Evolutionary conservation across 1,140 invertebrate species (phyloP), one percentile per base, ranked within the genome.

Genomic region (Lysiphlebus fabarum): DNA sequence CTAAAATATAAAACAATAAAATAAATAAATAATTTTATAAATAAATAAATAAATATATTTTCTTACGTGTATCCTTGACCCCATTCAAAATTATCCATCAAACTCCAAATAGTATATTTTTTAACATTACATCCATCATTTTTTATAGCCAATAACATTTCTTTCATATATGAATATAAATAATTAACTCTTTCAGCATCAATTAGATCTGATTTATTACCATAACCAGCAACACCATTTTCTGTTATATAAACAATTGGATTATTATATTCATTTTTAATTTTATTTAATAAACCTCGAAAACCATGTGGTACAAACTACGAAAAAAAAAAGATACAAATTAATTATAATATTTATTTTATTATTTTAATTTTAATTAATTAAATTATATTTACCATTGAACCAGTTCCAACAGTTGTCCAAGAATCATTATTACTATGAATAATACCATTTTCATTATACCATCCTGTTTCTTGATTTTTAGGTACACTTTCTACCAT

Each of bases 1-100:
- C 81, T 83, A 66, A 61, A 79, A 70, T 58, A 50, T 63, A 62
- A 63, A 50, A 62, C 54, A 11, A 44, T n/a, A n/a, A 38, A 56
- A 26, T 14, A 58, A 6, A 6, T 6, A 40, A 40, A 6, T 40
- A 40, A 40, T 6, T 40, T 40, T 9, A 12, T n/a, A n/a, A n/a
- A n/a, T n/a, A n/a, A n/a, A n/a, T n/a, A 5, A 9, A 11, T 12
- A 9, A 37, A 37, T 7, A 6, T 38, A 12, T 1, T 43, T 42
- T 82, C 82, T 84, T 72, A 87, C 85, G 79, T 77, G 62, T 81
- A 86, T 53, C 85, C 86, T 17, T 69, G 71, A 12, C 74, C 74
- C 89, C 90, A 91, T 73, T 91, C 89, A 70, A 90, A 90, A 73
- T 90, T 91, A 63, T 91, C 90, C 63, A 91, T 75, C 1, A 92